Evolutionary conservation across 2,888 invertebrate genomes (phyloP).

Genomic region (Prenolepis imparis): DNA sequence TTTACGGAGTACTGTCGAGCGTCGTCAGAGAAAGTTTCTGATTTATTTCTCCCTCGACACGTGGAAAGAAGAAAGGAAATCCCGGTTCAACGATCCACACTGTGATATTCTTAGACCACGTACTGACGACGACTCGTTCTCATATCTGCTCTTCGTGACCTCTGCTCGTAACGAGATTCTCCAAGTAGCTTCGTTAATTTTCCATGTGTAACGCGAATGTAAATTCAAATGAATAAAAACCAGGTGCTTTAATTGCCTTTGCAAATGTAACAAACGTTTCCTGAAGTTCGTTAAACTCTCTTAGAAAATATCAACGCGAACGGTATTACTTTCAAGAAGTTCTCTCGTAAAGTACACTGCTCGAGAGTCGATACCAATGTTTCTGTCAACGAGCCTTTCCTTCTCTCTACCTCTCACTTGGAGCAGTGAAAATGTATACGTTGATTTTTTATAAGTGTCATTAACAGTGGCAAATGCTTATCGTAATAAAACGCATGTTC

Average conservation of each 20-base stretch:
- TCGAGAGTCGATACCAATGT: background rate
- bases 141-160: conserved; percentile 59
- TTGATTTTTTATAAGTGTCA: conserved; percentile 70
- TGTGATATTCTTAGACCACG: conserved; percentile 77
- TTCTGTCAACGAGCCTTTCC: conserved; percentile 64
- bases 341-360: background rate
- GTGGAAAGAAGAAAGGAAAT: conserved; percentile 76
- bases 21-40: conserved; percentile 70
- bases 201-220: background rate
- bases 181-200: background rate
- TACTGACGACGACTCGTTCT: conserved; percentile 56
- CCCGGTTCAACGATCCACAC: conserved; percentile 79
- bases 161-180: conserved; percentile 1
- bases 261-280: background rate
- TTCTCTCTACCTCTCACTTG: conserved; percentile 36
- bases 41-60: conserved; percentile 75
- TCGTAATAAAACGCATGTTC: conserved; percentile 12
- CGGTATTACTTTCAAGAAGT: background rate
- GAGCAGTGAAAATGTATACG: conserved; percentile 63
- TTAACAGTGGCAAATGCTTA: conserved; percentile 29
- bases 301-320: background rate
- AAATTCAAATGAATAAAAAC: background rate
- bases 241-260: background rate
- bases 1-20: conserved; percentile 56
- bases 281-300: background rate